Percentiles rank a stretch among this genome's conserved stretches.
Evolutionary conservation across 2,888 invertebrate species (phyloP).

Genomic region (Rhynchonema sp.): DNA sequence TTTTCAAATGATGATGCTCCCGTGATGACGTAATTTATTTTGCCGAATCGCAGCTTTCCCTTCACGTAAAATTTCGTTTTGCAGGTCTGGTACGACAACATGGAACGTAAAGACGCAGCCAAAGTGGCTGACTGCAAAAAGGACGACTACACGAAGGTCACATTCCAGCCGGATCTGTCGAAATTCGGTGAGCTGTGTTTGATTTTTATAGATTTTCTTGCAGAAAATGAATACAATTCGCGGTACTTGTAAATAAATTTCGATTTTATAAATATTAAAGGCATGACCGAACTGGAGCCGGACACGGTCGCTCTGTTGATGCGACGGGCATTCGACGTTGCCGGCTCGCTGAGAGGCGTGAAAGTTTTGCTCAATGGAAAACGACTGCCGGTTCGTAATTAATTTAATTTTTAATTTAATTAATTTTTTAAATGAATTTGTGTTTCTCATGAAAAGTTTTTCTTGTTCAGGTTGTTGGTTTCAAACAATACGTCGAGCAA

Average conservation of each 20-base stretch:
- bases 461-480: conserved; percentile 47
- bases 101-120: conserved; percentile 62
- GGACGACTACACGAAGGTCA: conserved; percentile 74
- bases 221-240: too few species aligned
- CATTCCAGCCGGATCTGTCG: conserved; percentile 73
- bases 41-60: background rate
- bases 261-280: too few species aligned
- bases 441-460: background rate
- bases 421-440: background rate
- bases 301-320: conserved; percentile 73
- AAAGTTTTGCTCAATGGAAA: conserved; percentile 76
- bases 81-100: conserved; percentile 80
- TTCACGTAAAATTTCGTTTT: background rate
- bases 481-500: conserved; percentile 85
- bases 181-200: too few species aligned
- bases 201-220: too few species aligned
- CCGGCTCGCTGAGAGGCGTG: conserved; percentile 67
- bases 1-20: too few species aligned
- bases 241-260: too few species aligned
- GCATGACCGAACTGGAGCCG: conserved; percentile 74
- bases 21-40: too few species aligned
- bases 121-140: conserved; percentile 45
- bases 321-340: conserved; percentile 81
- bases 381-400: conserved; percentile 41
- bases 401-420: background rate